Conservation (phyloP, 2,888 invertebrate genomes). For the Clanis bilineata region DNA sequence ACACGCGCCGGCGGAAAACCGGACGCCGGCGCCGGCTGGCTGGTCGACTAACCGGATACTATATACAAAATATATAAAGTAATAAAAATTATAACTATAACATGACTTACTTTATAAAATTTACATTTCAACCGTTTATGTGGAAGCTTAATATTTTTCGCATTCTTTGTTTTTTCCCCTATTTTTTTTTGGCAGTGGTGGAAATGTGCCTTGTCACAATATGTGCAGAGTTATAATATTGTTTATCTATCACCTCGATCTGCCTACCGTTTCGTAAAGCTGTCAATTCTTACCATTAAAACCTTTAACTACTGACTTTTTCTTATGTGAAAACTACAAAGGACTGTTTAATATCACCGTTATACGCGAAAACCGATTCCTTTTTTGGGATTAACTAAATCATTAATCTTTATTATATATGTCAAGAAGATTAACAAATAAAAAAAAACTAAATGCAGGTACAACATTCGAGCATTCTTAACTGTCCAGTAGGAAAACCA, state of each 20-base stretch:
- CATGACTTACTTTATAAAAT: constrained; percentile 77
- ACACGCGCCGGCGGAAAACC: not conserved
- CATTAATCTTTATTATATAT: constrained; percentile 76
- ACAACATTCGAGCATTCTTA: constrained; percentile 82
- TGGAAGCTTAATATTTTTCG: constrained; percentile 49
- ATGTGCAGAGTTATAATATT: constrained; percentile 56
- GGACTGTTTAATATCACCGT: constrained; percentile 58
- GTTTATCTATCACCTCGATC: constrained; percentile 53
- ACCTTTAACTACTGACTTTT: constrained; percentile 77
- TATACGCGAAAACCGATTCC: constrained; percentile 63
- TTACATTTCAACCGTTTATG: constrained; percentile 69
- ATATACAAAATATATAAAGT: constrained; percentile 69
- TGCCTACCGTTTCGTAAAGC: constrained; percentile 75
- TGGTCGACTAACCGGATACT: constrained; percentile 71
- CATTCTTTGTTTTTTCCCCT: constrained; percentile 54
- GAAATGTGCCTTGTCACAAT: constrained; percentile 82
- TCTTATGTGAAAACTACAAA: constrained; percentile 69
- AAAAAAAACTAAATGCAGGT: constrained; percentile 79
- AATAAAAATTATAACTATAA: constrained; percentile 77
- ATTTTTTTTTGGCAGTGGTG: constrained; percentile 73
- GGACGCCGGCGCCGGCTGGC: constrained; percentile 50
- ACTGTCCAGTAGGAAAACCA: constrained; percentile 79
- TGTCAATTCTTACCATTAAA: constrained; percentile 74
- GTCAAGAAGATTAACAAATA: constrained; percentile 78
- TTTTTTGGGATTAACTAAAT: constrained; percentile 68